phyloP scores from a whole-genome alignment of 2,113 vertebrate species.

The Xiphophorus couchianus region DNA sequence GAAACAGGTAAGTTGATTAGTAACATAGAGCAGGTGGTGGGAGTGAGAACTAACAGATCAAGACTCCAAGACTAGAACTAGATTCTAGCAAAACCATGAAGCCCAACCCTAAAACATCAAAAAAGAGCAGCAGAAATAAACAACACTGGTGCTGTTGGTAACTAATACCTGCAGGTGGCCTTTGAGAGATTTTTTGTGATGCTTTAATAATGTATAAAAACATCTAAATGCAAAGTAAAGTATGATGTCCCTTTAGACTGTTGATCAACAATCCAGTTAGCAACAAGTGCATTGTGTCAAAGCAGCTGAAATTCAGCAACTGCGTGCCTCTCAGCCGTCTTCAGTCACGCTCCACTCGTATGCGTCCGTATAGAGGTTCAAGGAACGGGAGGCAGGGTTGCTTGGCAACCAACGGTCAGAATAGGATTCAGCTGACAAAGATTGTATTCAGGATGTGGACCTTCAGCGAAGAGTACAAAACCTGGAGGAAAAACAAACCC shows the following conservation, averaged over 20 bases:
- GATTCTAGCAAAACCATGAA: too few species aligned
- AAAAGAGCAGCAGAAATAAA: too few species aligned
- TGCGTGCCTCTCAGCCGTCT: conserved; percentile 49
- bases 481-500: conserved; percentile 66
- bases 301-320: conserved; percentile 28
- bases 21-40: too few species aligned
- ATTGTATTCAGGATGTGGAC: conserved; percentile 70
- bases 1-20: too few species aligned
- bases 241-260: background rate
- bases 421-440: conserved; percentile 66
- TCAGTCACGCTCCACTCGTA: conserved; percentile 57
- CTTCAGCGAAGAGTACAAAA: conserved; percentile 72
- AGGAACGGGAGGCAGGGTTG: conserved; percentile 78
- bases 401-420: conserved; percentile 78
- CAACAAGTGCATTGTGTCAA: conserved; percentile 52
- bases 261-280: conserved; percentile 52
- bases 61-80: too few species aligned
- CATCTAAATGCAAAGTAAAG: background rate
- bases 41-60: too few species aligned
- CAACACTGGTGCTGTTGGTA: too few species aligned
- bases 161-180: too few species aligned
- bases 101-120: too few species aligned
- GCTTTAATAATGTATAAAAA: too few species aligned
- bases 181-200: too few species aligned
- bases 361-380: conserved; percentile 60